A percentile compares a stretch with the other conserved stretches of the same genome.
Conservation (phyloP, 2,888 invertebrate species). For the Dichetophora obliterata region DNA sequence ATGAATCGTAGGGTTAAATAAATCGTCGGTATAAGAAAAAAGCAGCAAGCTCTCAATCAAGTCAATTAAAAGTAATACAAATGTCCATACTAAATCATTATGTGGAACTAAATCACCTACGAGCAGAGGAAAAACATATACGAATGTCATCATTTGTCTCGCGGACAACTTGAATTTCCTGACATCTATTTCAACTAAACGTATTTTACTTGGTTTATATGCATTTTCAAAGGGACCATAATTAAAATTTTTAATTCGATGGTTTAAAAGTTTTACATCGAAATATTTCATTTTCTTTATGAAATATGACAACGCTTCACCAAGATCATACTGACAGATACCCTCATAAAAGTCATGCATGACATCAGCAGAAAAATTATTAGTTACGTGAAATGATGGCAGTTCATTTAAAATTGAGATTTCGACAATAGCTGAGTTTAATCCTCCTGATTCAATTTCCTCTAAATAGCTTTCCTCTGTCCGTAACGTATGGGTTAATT, state of each 20-base stretch:
- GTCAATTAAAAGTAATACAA: neutral
- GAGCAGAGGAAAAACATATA: too few species aligned
- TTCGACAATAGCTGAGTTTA: neutral
- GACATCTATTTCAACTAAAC: too few species aligned
- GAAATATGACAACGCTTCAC: neutral
- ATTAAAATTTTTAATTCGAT: neutral
- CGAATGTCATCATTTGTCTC: too few species aligned
- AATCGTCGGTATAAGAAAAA: neutral
- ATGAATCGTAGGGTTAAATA: too few species aligned
- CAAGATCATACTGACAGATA: neutral
- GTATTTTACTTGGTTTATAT: too few species aligned
- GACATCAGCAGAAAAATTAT: neutral
- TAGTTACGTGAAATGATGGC: too few species aligned
- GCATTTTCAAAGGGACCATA: neutral
- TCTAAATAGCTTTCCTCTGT: neutral
- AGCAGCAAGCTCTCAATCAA: neutral
- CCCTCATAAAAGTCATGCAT: neutral
- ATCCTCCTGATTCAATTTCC: neutral
- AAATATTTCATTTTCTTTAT: neutral
- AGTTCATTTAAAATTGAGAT: neutral
- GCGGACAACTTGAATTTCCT: too few species aligned
- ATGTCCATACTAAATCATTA: neutral
- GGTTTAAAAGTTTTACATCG: neutral
- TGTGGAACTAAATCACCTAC: neutral
- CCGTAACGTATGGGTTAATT: neutral